Evolutionary conservation across 2,888 invertebrate species (phyloP), one percentile per base, ranked within the genome.

Genomic region (Spodoptera exigua): DNA sequence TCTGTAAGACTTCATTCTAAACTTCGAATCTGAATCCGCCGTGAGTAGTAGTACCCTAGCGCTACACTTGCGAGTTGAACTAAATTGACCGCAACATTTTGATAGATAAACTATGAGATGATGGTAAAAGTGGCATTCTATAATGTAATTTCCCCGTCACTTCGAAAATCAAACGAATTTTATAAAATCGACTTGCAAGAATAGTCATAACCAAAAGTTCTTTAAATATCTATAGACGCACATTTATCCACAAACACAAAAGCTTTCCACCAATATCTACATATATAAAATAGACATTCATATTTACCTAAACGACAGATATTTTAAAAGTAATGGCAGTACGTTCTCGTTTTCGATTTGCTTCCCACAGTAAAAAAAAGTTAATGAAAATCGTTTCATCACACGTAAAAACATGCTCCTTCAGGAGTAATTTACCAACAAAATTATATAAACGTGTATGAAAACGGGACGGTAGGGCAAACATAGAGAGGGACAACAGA

Each of bases 401-500:
- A 72, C 68, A 73, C 74, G 74, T 77, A 70, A 79, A 79, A 76
- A 82, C 77, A 70, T 67, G 61, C 66, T 56, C 52, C 45, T 45
- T 41, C 17, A 41, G 34, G 54, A 48, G 64, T 68, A 74, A 83
- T 83, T 78, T 71, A 74, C 70, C 75, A 70, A 76, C 76, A 78
- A 79, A 82, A 80, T 82, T 81, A 81, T 80, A 74, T 79, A 70
- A 73, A 72, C 45, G 55, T 64, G 44, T 56, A 53, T 14, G 44
- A 18, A 13, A 45, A 17, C 70, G 63, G 66, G 60, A 58, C 40
- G 51, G 64, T 66, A 74, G 62, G 71, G 82, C 65, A 81, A 82
- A 85, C 78, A 85, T 60, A 54, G 67, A 75, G 55, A 76, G 78
- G 64, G 69, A 65, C 45, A 53, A n/a, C 34, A 17, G 52, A 54